These are phyloP conservation scores for Pollenia amentaria DNA, from an alignment of 2,888 invertebrate species.

Conservation along the genomic window DNA sequence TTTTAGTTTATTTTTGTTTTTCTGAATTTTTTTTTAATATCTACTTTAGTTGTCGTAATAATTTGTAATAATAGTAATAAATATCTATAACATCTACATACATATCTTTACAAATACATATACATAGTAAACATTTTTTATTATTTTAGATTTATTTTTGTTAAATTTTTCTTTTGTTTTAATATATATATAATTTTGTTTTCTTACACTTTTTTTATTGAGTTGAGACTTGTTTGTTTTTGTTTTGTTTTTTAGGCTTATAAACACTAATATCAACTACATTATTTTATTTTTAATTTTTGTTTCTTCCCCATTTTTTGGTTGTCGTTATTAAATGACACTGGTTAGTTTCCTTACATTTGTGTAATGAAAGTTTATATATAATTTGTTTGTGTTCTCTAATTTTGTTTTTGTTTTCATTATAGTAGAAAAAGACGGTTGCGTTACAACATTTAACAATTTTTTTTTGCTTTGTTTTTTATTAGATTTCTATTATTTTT, in stretches of 20 bases:
- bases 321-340: conserved; percentile 58
- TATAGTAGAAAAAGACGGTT: conserved; percentile 76
- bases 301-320: conserved; percentile 13
- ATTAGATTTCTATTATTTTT: conserved; percentile 35
- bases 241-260: conserved; percentile 51
- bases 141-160: conserved; percentile 47
- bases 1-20: conserved; percentile 33
- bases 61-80: conserved; percentile 68
- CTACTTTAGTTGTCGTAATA: conserved; percentile 70
- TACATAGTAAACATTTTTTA: conserved; percentile 67
- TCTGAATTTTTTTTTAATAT: conserved; percentile 47
- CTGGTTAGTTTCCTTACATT: conserved; percentile 33
- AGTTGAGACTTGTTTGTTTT: conserved; percentile 63
- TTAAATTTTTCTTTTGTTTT: conserved; percentile 25
- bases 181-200: conserved; percentile 45
- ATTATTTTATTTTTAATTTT: conserved; percentile 49
- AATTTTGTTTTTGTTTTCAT: conserved; percentile 63
- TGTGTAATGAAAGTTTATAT: conserved; percentile 12
- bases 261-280: conserved; percentile 72
- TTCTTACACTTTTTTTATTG: conserved; percentile 59
- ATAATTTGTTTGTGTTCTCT: conserved; percentile 55
- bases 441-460: conserved; percentile 75
- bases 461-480: conserved; percentile 62
- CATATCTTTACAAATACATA: conserved; percentile 74
- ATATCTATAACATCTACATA: conserved; percentile 74